These are phyloP conservation scores for Takifugu flavidus DNA, from an alignment of 2,113 vertebrate genomes.

Conservation along the genomic window DNA sequence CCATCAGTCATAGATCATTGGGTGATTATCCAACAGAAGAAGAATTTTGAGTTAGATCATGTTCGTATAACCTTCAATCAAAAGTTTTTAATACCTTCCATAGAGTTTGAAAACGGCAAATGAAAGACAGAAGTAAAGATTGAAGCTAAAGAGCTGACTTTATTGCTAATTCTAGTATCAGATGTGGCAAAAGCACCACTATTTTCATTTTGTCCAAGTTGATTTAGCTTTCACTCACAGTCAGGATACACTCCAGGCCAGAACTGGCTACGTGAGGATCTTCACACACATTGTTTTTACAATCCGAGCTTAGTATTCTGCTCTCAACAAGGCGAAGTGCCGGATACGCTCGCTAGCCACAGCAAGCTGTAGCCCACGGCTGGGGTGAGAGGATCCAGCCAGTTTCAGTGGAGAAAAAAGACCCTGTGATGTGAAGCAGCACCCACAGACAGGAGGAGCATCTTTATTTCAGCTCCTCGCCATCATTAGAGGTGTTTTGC, in stretches of 20 bases:
- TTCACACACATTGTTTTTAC: slow-evolving; percentile 36
- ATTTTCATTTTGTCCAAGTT: background rate
- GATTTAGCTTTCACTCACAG: slow-evolving; percentile 17
- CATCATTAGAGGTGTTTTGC: background rate
- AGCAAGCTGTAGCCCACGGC: slow-evolving; percentile 44
- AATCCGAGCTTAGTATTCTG: slow-evolving; percentile 38
- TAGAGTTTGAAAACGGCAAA: slow-evolving; percentile 29
- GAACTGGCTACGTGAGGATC: slow-evolving; percentile 57
- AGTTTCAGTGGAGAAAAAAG: slow-evolving; percentile 42
- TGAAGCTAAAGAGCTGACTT: slow-evolving; percentile 19
- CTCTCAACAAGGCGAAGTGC: slow-evolving; percentile 30
- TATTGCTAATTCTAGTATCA: slow-evolving; percentile 18
- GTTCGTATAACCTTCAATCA: slow-evolving; percentile 17
- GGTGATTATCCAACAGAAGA: background rate
- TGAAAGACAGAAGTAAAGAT: slow-evolving; percentile 11
- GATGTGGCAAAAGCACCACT: background rate
- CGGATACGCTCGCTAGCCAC: slow-evolving; percentile 40
- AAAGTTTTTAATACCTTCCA: slow-evolving; percentile 6
- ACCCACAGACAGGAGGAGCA: slow-evolving; percentile 17
- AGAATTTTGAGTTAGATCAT: slow-evolving; percentile 12
- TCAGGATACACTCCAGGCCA: background rate
- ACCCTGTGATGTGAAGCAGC: slow-evolving; percentile 47
- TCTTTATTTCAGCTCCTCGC: slow-evolving; percentile 26
- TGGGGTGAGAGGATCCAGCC: slow-evolving; percentile 36
- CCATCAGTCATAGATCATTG: too few relatives aligned